Percentiles rank a stretch among this genome's conserved stretches.
Conservation (phyloP, 2,797 vertebrate species). For the Malacoctenus gilli region DNA sequence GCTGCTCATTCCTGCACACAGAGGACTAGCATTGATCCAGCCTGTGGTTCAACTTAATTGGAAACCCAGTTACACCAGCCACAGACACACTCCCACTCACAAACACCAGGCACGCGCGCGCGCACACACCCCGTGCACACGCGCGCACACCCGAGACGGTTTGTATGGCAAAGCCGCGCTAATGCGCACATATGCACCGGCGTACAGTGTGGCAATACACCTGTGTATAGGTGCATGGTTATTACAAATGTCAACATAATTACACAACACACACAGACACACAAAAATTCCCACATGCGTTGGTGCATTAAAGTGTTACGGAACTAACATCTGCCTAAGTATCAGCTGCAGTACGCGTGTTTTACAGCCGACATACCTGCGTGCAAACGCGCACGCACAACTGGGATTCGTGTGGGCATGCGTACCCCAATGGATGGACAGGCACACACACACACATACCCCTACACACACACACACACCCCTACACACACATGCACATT, state of each 20-base stretch:
- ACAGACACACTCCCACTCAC: conserved; percentile 74
- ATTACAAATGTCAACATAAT: conserved; percentile 53
- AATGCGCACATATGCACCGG: conserved; percentile 43
- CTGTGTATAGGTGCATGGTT: conserved; percentile 30
- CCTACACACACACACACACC: conserved; percentile 4
- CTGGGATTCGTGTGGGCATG: neutral
- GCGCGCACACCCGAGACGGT: conserved; percentile 25
- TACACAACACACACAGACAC: conserved; percentile 32
- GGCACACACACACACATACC: neutral
- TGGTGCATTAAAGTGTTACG: conserved; percentile 33
- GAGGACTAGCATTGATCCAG: conserved; percentile 81
- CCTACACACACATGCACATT: conserved; percentile 37
- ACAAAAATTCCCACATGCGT: conserved; percentile 27
- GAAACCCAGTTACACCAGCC: conserved; percentile 82
- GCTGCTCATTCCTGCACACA: conserved; percentile 84
- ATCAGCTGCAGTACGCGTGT: conserved; percentile 30
- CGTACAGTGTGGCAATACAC: conserved; percentile 34
- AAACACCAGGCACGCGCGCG: conserved; percentile 49
- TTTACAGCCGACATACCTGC: conserved; percentile 2
- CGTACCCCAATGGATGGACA: conserved; percentile 19
- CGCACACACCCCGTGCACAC: conserved; percentile 31
- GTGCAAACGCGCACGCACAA: conserved; percentile 4
- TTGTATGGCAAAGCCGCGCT: conserved; percentile 40
- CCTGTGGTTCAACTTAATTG: conserved; percentile 85
- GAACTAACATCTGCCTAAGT: conserved; percentile 47